Percentiles rank a stretch among this genome's conserved stretches.
These are phyloP conservation scores for Pardalotus punctatus DNA, from an alignment of 2,113 vertebrate genomes.

Conservation along the genomic window DNA sequence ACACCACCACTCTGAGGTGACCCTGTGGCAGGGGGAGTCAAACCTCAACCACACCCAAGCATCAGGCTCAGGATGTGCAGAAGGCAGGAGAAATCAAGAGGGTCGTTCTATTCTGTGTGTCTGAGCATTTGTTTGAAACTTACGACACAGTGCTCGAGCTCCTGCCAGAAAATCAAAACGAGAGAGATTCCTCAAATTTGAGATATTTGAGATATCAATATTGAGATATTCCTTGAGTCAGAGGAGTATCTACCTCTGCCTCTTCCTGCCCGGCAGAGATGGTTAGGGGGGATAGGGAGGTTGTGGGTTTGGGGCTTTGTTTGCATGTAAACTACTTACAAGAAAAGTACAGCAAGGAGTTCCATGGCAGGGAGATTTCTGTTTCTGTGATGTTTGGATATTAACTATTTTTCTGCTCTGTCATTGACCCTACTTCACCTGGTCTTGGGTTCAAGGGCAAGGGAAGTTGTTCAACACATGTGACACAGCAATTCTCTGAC, in stretches of 20 bases:
- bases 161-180: background rate
- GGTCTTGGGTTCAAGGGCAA: background rate
- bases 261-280: background rate
- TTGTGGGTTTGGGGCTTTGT: background rate
- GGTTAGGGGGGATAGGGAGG: background rate
- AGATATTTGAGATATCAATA: background rate
- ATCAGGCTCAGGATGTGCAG: background rate
- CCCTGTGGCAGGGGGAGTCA: no score
- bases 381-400: fast-evolving
- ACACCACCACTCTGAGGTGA: background rate
- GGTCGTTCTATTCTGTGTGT: background rate
- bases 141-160: background rate
- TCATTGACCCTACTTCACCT: background rate
- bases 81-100: background rate
- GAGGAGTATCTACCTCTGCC: background rate
- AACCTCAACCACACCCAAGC: background rate
- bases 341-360: background rate
- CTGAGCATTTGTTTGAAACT: background rate
- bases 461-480: background rate
- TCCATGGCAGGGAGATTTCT: background rate
- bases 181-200: background rate
- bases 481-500: background rate
- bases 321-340: background rate
- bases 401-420: background rate
- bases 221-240: background rate